Evolutionary conservation across 2,797 vertebrate species (phyloP), one percentile per base, ranked within the genome.

Genomic region (Alectoris magna): DNA sequence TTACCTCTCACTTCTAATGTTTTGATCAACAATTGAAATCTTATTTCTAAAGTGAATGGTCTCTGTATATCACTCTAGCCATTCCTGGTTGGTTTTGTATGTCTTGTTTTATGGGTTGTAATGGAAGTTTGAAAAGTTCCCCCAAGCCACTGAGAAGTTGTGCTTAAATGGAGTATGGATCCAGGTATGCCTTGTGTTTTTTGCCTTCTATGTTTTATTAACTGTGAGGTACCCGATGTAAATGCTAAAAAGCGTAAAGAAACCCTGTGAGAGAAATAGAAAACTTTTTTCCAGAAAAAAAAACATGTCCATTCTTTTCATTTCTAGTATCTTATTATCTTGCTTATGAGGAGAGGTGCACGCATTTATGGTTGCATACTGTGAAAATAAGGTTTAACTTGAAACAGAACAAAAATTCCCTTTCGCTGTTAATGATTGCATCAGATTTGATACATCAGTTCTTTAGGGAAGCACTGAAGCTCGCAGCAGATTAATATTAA

Each of bases 41-140:
- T 11, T 5, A 24, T 18, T 31, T 62, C 8, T 27, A 41, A 44
- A 14, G 5, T 68, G 51, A 71, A 39, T 3, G 1, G 43, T 73
- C 17, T 88, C 3, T 58, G 1, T 53, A 11, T 3, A 70, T 23
- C 38, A 49, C 24, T 12, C 4, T 16, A 38, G 29, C 12, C 6
- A 38, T 66, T 84, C n/a, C 59, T 90, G 29, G 11, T 70, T 49
- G 11, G 1, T 48, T 84, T 76, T 43, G 3, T 43, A 11, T 3
- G 0, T 34, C 5, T 2, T 1, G 8, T 58, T 24, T 43, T 44
- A 31, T 0, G 2, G 29, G 49, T 69, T 55, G 17, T 76, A 49
- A 15, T 5, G 17, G 27, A 55, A 77, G 34, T 72, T 72, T 62
- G 34, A 60, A 78, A 71, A 34, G 31, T 48, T 58, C 46, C 43